Evolutionary conservation across 2,113 vertebrate species (phyloP).

Genomic region (Carettochelys insculpta): DNA sequence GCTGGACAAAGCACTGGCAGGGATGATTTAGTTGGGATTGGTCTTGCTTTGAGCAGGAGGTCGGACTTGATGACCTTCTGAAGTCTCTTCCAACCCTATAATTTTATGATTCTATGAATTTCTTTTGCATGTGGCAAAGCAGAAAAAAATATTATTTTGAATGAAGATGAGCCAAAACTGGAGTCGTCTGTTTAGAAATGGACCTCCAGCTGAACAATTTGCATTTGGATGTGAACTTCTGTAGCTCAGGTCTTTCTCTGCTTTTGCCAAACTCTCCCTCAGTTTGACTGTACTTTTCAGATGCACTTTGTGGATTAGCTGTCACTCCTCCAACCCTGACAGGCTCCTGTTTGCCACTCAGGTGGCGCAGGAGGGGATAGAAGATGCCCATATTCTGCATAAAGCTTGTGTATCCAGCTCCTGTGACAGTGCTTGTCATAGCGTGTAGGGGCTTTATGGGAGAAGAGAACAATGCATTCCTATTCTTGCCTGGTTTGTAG

Average conservation of each 20-base stretch:
- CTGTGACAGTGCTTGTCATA: slow-evolving; percentile 44
- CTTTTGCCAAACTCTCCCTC: neutral
- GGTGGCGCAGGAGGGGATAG: slow-evolving; percentile 8
- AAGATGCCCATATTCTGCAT: slow-evolving; percentile 37
- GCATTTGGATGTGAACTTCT: neutral
- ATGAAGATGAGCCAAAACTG: neutral
- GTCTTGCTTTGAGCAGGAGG: too few species aligned
- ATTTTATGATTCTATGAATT: too few species aligned
- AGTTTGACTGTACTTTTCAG: neutral
- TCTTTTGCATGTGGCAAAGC: neutral
- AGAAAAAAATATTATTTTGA: neutral
- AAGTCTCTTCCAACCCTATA: too few species aligned
- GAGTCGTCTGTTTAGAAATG: neutral
- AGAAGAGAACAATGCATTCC: slow-evolving; percentile 57
- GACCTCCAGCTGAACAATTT: neutral
- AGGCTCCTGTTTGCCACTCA: slow-evolving; percentile 45
- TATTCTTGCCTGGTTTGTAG: slow-evolving; percentile 3
- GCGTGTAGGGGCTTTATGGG: slow-evolving; percentile 39
- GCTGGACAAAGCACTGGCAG: too few species aligned
- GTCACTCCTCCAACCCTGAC: slow-evolving; percentile 2
- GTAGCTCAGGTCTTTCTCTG: neutral
- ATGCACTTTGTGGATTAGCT: slow-evolving; percentile 33
- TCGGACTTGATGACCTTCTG: too few species aligned
- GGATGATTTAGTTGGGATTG: too few species aligned
- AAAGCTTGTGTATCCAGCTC: slow-evolving; percentile 27